Base-by-base conservation (phyloP, 2,888 invertebrate species). In the Hartigia nigra region DNA sequence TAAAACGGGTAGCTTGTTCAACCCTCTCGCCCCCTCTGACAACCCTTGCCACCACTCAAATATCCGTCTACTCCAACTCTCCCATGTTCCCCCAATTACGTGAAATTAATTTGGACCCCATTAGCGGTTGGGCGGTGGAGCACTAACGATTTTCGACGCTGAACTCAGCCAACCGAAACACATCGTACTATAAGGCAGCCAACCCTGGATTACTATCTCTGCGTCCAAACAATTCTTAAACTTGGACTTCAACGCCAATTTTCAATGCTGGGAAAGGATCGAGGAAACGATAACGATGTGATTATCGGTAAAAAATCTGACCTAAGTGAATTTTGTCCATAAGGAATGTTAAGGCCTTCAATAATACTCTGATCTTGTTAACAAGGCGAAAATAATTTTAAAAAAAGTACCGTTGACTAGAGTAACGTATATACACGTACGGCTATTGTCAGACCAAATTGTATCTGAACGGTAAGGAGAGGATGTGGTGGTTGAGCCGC, bases 401-500 rank as follows among this genome's bases (percentile, higher is more conserved):
- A 55, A 55, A 55, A 55, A 55, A 23, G 23, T 55, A 23, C 2
- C 5, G 14, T 4, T 34, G 1, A 39, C 23, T 5, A 1, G 14
- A 9, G 9, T 55, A 1, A 23, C 55, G 55, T 23, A 4, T 9
- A 23, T 9, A 2, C 9, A 9, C 2, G 55, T 55, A 23, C 23
- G 1, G 9, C 9, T 1, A 9, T 55, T 55, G 14, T 55, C 5
- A 55, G 2, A 9, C 55, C 2, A 55, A 55, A 55, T 2, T 23
- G 9, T 23, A 55, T 9, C 23, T 55, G 55, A 78, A 78, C 76
- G 78, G 80, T 80, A 81, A 81, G 78, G 84, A 83, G 85, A 89
- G 91, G 91, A 91, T 91, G 91, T 91, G 91, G 91, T 91, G 91
- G 91, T 91, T 88, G 90, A 90, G 89, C 90, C 84, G 82, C 79